Evolutionary conservation across 2,797 vertebrate species (phyloP).

Genomic region (Melanotaenia parkinsoni): DNA sequence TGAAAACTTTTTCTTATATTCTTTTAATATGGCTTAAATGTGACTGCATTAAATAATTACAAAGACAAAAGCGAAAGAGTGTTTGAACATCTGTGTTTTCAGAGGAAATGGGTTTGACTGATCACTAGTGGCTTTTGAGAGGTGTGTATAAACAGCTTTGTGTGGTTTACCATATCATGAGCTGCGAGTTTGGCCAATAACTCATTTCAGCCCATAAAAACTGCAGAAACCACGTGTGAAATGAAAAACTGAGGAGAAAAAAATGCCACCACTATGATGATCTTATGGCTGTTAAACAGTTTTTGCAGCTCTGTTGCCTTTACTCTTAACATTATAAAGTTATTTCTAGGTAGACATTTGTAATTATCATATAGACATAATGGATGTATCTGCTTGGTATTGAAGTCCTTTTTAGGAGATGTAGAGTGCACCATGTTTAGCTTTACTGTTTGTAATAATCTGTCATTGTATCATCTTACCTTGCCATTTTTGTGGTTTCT

Average conservation of each 20-base stretch:
- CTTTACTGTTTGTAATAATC: neutral
- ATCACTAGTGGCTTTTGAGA: conserved; percentile 45
- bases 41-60: neutral
- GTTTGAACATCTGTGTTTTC: conserved; percentile 31
- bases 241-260: conserved; percentile 14
- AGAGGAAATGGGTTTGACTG: conserved; percentile 40
- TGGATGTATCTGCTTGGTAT: neutral
- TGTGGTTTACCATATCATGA: conserved; percentile 50
- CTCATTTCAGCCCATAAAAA: conserved; percentile 14
- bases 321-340: neutral
- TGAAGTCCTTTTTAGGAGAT: neutral
- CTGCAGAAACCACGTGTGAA: conserved; percentile 49
- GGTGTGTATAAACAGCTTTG: conserved; percentile 15
- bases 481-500: conserved; percentile 56
- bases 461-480: conserved; percentile 67
- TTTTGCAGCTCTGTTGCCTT: neutral
- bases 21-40: conserved; percentile 12
- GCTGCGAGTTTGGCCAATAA: conserved; percentile 12
- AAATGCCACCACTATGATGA: conserved; percentile 3
- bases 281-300: neutral
- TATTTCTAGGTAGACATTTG: neutral
- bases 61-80: conserved; percentile 8
- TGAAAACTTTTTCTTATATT: neutral
- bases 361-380: neutral
- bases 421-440: neutral